Evolutionary conservation across 2,113 vertebrate species (phyloP).

Genomic region (Pelusios castaneus): DNA sequence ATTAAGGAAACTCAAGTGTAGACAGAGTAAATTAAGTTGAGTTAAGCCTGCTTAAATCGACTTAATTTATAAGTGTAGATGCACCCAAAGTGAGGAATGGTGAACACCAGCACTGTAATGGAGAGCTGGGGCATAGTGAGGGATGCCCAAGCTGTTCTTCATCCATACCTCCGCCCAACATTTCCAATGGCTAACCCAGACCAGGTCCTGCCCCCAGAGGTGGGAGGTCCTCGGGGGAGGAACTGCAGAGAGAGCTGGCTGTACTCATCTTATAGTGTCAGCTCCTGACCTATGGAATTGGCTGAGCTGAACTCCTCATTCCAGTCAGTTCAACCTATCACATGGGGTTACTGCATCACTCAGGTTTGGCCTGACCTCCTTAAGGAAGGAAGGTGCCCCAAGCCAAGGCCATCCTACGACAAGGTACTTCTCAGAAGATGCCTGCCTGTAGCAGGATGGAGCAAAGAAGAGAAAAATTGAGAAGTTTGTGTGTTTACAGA

Average conservation of each 20-base stretch:
- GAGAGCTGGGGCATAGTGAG: not conserved
- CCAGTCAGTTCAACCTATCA: not conserved
- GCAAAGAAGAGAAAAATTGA: not conserved
- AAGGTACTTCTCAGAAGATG: not conserved
- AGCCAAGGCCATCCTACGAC: not conserved
- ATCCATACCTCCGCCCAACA: not conserved
- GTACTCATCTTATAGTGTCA: not conserved
- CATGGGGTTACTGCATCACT: not conserved
- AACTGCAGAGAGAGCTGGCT: not conserved
- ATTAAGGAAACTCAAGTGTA: too few relatives aligned
- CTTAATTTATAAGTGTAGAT: too few relatives aligned
- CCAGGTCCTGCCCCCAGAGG: not conserved
- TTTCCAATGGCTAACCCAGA: not conserved
- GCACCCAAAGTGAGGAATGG: not conserved
- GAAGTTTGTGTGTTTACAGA: not conserved
- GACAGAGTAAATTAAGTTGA: too few relatives aligned
- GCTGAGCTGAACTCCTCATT: not conserved
- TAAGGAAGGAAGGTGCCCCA: not conserved
- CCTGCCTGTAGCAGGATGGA: too few relatives aligned
- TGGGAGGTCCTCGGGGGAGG: not conserved
- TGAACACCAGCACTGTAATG: not conserved
- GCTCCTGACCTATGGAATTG: not conserved
- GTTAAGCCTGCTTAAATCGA: too few relatives aligned
- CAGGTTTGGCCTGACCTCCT: not conserved
- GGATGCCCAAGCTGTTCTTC: not conserved